Evolutionary conservation across 2,113 vertebrate species (phyloP).

Genomic region (Scolopax mira): DNA sequence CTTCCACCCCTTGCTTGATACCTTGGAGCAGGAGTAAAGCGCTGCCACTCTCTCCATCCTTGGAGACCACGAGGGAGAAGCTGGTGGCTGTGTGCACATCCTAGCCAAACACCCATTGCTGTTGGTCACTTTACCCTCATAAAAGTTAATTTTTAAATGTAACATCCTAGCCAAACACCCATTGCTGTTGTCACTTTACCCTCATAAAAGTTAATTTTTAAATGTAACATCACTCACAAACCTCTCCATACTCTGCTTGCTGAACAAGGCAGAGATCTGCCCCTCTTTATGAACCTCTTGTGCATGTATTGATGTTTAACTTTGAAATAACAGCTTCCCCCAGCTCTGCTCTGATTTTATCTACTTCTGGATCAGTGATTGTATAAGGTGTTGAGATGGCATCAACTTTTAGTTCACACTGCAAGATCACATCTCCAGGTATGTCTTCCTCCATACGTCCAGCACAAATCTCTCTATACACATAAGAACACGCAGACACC

Average conservation of each 20-base stretch:
- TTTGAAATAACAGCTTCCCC: neutral
- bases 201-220: neutral
- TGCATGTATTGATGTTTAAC: neutral
- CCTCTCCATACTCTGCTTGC: neutral
- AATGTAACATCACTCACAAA: rapidly evolving
- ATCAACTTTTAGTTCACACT: neutral
- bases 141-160: neutral
- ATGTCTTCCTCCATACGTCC: neutral
- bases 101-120: rapidly evolving
- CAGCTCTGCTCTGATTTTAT: neutral
- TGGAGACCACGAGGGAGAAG: neutral
- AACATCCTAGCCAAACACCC: neutral
- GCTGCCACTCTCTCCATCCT: neutral
- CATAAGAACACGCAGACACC: neutral
- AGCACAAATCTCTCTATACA: neutral
- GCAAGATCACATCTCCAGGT: neutral
- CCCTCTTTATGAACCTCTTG: neutral
- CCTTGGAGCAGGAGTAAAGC: neutral
- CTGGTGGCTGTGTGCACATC: neutral
- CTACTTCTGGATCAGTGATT: neutral
- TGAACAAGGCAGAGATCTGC: neutral
- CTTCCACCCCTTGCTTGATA: neutral
- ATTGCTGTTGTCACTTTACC: neutral
- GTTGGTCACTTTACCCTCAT: neutral
- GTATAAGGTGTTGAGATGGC: neutral